Conservation (phyloP, 1,140 invertebrate genomes). For the Drosophila sturtevanti region DNA sequence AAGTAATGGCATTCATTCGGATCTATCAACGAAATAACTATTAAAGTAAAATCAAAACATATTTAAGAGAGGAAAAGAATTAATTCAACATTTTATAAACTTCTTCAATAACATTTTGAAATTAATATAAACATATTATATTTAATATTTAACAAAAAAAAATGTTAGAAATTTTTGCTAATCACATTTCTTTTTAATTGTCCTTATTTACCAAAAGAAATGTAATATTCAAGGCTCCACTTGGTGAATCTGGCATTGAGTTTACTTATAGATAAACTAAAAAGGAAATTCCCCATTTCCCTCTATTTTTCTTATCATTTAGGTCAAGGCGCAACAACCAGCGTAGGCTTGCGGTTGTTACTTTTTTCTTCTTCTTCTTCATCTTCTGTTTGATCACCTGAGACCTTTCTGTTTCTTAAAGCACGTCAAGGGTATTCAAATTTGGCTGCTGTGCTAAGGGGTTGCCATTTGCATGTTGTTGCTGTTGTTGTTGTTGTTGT, state of each 20-base stretch:
- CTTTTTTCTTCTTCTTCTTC: background rate
- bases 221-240: too few relatives aligned
- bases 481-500: background rate
- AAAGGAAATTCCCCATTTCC: background rate
- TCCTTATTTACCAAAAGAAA: too few relatives aligned
- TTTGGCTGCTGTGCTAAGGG: background rate
- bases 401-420: background rate
- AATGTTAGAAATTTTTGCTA: too few relatives aligned
- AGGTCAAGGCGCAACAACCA: background rate
- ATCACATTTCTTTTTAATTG: too few relatives aligned
- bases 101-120: too few relatives aligned
- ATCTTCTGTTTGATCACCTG: background rate
- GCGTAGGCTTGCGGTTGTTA: background rate
- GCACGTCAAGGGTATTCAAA: slow-evolving; percentile 9
- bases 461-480: background rate
- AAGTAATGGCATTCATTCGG: too few relatives aligned
- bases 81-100: too few relatives aligned
- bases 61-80: too few relatives aligned
- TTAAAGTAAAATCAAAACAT: too few relatives aligned
- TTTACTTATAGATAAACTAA: background rate
- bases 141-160: too few relatives aligned
- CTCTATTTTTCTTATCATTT: background rate
- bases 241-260: background rate
- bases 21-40: too few relatives aligned
- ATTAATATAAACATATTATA: too few relatives aligned